These are phyloP conservation scores for Rhagonycha fulva DNA, from an alignment of 2,888 invertebrate genomes.

Conservation along the genomic window DNA sequence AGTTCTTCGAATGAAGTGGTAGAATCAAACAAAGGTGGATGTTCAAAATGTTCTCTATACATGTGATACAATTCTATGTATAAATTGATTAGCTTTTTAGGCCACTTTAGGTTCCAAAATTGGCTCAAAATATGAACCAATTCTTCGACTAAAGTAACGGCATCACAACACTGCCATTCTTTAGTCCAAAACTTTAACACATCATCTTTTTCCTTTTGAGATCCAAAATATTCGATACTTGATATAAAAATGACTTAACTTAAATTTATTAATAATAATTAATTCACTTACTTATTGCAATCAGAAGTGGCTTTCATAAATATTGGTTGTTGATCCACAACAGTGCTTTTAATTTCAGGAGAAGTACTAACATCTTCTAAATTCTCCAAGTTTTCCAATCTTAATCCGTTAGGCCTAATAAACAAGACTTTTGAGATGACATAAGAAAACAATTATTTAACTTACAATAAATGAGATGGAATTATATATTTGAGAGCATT, in stretches of 20 bases:
- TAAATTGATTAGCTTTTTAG: conserved; percentile 60
- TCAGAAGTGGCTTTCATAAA: conserved; percentile 4
- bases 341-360: conserved; percentile 65
- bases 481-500: conserved; percentile 71
- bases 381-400: conserved; percentile 24
- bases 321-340: conserved; percentile 57
- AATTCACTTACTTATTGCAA: conserved; percentile 4
- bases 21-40: conserved; percentile 54
- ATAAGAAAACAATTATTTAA: background rate
- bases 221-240: conserved; percentile 65
- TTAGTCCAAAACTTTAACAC: conserved; percentile 66
- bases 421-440: background rate
- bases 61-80: conserved; percentile 66
- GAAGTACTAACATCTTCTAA: conserved; percentile 65
- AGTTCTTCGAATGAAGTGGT: conserved; percentile 52
- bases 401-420: conserved; percentile 46
- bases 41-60: conserved; percentile 60
- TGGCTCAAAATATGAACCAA: conserved; percentile 62
- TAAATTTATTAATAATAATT: background rate
- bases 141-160: conserved; percentile 64
- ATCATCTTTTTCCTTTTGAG: conserved; percentile 66
- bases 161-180: conserved; percentile 62
- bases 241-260: conserved; percentile 7
- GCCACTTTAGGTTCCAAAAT: conserved; percentile 71
- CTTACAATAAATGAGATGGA: conserved; percentile 62